Base-by-base conservation (phyloP, 1,140 invertebrate species). In the Aleiodes sp. region DNA sequence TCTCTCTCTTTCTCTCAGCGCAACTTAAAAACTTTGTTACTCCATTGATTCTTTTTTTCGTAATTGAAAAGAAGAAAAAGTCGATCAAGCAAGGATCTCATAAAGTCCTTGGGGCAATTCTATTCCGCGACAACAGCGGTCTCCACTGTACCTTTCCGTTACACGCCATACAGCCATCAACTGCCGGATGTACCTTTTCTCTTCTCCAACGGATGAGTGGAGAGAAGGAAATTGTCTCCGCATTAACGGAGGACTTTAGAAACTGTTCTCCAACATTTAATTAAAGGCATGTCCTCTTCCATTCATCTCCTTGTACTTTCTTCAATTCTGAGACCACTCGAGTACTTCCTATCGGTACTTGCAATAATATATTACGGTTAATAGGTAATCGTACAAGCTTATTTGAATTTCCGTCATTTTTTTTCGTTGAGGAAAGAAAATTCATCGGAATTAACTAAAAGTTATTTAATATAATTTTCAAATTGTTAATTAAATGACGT, bases 201-300 rank as follows among this genome's bases (percentile, higher is more conserved):
- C 41, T 65, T 65, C 41, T 70, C 37, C 62, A 76, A 76, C 78
- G 79, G 76, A 80, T 28, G 82, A 82, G 81, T 82, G 76, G 80
- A 85, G 84, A 75, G 80, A 82, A 84, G 82, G 82, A 85, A 84
- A 85, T 85, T 84, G 83, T 85, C 83, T 82, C 81, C 82, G 78
- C 83, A 84, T 84, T 82, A 84, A 82, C 81, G 80, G 78, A 84
- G 81, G 79, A n/a, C n/a, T 80, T 84, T 79, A 80, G 78, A 84
- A 84, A 82, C 84, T 84, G 80, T 78, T 83, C 46, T 78, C 82
- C 81, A 83, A 82, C 82, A 82, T 85, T 84, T 84, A 85, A 85
- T 84, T 86, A 83, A 85, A 84, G 81, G 79, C 81, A 82, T 82
- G 82, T 81, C 78, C 80, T 82, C 77, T 81, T 78, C 82, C 82